phyloP scores from a whole-genome alignment of 2,113 vertebrate species.

The Camelus bactrianus region DNA sequence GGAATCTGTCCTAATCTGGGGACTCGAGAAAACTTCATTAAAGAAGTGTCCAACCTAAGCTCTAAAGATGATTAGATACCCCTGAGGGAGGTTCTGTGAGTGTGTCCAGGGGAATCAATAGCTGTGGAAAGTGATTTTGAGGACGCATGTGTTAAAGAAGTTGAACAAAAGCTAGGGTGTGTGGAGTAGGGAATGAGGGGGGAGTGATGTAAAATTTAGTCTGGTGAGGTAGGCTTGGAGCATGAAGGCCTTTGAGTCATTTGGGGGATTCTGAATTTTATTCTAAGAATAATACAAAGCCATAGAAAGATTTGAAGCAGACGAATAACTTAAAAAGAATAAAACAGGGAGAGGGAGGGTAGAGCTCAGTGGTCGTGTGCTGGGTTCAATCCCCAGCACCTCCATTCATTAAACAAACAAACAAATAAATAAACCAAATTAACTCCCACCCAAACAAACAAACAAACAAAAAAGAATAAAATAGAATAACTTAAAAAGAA shows the following conservation, averaged over 20 bases:
- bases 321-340: not conserved
- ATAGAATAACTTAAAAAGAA: not conserved
- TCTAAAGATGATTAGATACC: not conserved
- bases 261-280: not conserved
- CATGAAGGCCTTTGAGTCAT: not conserved
- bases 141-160: not conserved
- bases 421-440: too few species aligned
- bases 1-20: not conserved
- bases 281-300: not conserved
- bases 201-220: not conserved
- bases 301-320: not conserved
- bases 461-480: too few species aligned
- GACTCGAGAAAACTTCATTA: not conserved
- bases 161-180: not conserved
- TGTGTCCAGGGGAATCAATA: not conserved
- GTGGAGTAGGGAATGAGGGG: not conserved
- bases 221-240: not conserved
- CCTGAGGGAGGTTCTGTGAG: rapidly evolving
- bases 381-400: too few species aligned
- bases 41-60: not conserved
- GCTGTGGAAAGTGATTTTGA: not conserved
- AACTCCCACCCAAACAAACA: too few species aligned
- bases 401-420: too few species aligned
- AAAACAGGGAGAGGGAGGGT: too few species aligned
- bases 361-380: too few species aligned